Evolutionary conservation across 37 sponge, comb jelly and placozoan species (phyloP), one percentile per base, ranked within the genome.

Genomic region (Ephydatia muelleri): DNA sequence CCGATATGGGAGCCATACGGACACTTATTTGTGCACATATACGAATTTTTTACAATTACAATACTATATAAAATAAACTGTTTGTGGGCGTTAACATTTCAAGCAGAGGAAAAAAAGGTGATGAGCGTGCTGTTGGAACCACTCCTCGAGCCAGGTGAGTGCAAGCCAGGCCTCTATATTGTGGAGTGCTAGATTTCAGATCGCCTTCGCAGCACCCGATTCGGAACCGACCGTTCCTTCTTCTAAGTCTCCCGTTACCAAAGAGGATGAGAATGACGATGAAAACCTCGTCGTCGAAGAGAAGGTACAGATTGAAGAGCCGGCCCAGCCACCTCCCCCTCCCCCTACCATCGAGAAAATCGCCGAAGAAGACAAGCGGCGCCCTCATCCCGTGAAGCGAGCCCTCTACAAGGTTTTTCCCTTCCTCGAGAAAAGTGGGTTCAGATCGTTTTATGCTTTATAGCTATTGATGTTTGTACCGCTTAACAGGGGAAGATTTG

Each of bases 401-500:
- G 57, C 16, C 9, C 57, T 57, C 57, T 57, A 57, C 16, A 57
- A 57, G 57, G 16, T 57, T 1, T 57, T 57, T 57, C 57, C 57
- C 16, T 57, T 57, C 16, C 57, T 57, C 19, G 57, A 57, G 57
- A 57, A 57, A 57, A 57, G 57, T 57, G 19, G 19, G 57, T 57
- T 57, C 19, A 11, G 16, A 11, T 16, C 16, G 19, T 11, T 43
- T 6, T 43, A 16, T 16, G 16, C n/a, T 89, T 57, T 16, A 5
- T 21, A 57, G 57, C 57, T 57, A 19, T 57, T 57, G 16, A 57
- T 5, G 0, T 57, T 57, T 57, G 57, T 14, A 14, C 57, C 57
- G 43, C 6, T 64, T 67, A 48, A 16, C 47, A 91, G 92, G 77
- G 64, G 92, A 92, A 38, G 85, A 87, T 0, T 40, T 16, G 26